Evolutionary conservation across 37 sponge, comb jelly and placozoan genomes (phyloP).

Genomic region (Axinella damicornis): DNA sequence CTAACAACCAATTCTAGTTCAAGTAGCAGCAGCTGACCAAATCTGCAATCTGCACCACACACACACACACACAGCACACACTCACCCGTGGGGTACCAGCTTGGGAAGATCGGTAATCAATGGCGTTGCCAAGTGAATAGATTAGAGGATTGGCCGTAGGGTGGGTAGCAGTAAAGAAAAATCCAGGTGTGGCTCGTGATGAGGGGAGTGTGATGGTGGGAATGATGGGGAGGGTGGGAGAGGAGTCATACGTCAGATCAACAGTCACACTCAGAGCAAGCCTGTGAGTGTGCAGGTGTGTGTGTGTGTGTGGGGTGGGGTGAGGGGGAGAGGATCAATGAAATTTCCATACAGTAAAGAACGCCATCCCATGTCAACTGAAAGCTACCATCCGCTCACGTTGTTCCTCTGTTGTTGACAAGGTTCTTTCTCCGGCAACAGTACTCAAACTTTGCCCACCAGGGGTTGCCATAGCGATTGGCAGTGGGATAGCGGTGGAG

Average conservation of each 20-base stretch:
- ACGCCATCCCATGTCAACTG: too few species aligned
- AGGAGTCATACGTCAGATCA: conserved; percentile 64
- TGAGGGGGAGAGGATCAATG: too few species aligned
- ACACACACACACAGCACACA: conserved; percentile 4
- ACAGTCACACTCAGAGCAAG: conserved; percentile 50
- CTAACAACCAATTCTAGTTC: too few species aligned
- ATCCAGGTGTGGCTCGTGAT: conserved; percentile 15
- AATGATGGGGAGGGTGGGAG: conserved; percentile 63
- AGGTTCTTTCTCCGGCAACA: conserved; percentile 78
- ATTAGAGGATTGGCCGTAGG: conserved; percentile 61
- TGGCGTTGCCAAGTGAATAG: conserved; percentile 54
- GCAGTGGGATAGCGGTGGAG: conserved; percentile 62
- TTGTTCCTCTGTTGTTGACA: conserved; percentile 69
- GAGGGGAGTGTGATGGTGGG: conserved; percentile 50
- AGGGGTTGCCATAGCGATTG: conserved; percentile 64
- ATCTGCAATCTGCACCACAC: conserved; percentile 23
- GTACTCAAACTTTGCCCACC: conserved; percentile 74
- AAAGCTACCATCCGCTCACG: conserved; percentile 10
- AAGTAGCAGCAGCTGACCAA: too few species aligned
- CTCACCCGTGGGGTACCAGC: conserved; percentile 59
- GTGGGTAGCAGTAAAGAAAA: conserved; percentile 42
- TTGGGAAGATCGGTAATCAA: conserved; percentile 74
- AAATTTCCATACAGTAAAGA: too few species aligned
- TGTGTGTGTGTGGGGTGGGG: background rate
- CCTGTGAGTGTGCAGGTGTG: conserved; percentile 7